Conservation (phyloP, 2,113 vertebrate genomes). For the Phocoena sinus region DNA sequence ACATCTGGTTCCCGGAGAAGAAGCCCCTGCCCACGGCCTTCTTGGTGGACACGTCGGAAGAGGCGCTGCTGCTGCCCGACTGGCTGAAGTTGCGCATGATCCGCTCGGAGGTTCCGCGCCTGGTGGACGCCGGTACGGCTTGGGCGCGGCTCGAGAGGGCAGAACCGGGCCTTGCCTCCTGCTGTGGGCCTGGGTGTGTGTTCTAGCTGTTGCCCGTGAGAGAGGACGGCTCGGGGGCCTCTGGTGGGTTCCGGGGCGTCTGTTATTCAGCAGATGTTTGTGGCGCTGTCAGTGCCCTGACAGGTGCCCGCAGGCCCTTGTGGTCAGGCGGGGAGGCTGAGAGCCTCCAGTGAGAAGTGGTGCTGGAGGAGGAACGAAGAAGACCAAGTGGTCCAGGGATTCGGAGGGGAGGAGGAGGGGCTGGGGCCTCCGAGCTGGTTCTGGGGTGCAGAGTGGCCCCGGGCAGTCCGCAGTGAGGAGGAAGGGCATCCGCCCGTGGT, state of each 20-base stretch:
- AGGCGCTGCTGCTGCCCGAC: conserved; percentile 94
- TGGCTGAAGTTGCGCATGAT: conserved; percentile 99
- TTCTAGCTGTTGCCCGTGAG: accelerated
- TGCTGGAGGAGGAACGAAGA: background rate
- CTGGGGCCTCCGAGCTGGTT: background rate
- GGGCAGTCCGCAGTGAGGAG: background rate
- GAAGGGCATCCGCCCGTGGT: background rate
- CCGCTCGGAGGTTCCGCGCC: conserved; percentile 93
- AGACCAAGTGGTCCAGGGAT: background rate
- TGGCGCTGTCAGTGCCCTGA: background rate
- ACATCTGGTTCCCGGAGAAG: conserved; percentile 98
- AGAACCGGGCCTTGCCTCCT: accelerated
- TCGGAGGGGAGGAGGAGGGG: too few relatives aligned
- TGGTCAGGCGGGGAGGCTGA: accelerated
- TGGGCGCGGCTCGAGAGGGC: accelerated
- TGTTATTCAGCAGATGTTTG: accelerated
- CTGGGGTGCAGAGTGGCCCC: background rate
- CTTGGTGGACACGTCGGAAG: conserved; percentile 97
- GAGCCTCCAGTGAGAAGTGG: background rate
- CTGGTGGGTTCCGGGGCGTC: accelerated
- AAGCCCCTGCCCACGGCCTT: conserved; percentile 97
- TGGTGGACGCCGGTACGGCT: conserved; percentile 92
- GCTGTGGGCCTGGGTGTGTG: background rate
- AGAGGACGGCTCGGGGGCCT: too few relatives aligned
- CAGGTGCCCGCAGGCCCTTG: accelerated